Percentiles rank a stretch among this genome's conserved stretches.
phyloP scores from a whole-genome alignment of 2,797 vertebrate species.

The Buceros bicornis region DNA sequence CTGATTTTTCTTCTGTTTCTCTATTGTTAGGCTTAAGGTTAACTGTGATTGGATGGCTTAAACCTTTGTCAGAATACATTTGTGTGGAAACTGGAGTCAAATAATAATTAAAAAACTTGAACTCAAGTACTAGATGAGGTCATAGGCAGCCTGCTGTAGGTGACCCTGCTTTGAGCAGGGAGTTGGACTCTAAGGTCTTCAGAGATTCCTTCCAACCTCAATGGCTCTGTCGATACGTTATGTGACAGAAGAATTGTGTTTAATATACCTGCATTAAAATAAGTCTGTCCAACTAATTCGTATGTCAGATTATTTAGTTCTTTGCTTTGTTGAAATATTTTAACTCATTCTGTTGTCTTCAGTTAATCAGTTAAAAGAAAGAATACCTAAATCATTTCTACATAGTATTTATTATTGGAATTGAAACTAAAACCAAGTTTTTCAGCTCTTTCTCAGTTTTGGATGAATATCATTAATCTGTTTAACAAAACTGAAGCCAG shows the following conservation, averaged over 20 bases:
- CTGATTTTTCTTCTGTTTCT: background rate
- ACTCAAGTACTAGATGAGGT: background rate
- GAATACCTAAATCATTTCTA: background rate
- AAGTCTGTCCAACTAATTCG: background rate
- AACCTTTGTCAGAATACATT: background rate
- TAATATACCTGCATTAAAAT: background rate
- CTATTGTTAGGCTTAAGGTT: background rate
- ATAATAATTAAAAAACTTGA: background rate
- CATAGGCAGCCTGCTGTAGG: background rate
- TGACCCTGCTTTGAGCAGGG: background rate
- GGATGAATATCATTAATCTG: background rate
- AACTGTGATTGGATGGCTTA: background rate
- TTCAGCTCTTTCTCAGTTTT: background rate
- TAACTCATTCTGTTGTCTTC: background rate
- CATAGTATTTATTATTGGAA: background rate
- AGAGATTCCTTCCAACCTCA: background rate
- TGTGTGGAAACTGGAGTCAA: background rate
- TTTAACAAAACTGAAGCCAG: background rate
- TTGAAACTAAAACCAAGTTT: background rate
- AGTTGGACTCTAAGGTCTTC: background rate
- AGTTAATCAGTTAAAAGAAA: background rate
- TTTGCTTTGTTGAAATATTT: background rate
- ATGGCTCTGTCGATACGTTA: background rate
- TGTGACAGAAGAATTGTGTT: background rate
- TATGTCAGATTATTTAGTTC: background rate